Evolutionary conservation across 2,113 vertebrate species (phyloP).

Genomic region (Datnioides undecimradiatus): DNA sequence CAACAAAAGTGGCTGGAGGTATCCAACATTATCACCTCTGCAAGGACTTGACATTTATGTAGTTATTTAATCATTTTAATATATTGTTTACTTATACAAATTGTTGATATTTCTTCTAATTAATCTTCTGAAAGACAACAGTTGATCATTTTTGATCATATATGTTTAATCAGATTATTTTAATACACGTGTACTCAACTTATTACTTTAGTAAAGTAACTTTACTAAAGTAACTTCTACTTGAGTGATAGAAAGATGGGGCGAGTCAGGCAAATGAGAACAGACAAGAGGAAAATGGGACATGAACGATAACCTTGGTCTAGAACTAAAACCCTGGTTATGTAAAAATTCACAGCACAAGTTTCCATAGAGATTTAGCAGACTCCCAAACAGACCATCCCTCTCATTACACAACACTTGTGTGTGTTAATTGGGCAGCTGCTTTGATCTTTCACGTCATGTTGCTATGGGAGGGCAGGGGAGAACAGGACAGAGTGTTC

Average conservation of each 20-base stretch:
- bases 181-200: no score
- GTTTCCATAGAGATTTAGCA: slow-evolving; percentile 33
- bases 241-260: not conserved
- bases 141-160: not conserved
- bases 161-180: not conserved
- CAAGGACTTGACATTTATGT: no score
- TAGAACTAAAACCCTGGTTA: not conserved
- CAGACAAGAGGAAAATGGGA: not conserved
- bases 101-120: not conserved
- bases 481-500: slow-evolving; percentile 61
- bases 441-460: slow-evolving; percentile 57
- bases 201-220: no score
- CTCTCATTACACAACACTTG: slow-evolving; percentile 20
- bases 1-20: no score
- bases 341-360: slow-evolving; percentile 24
- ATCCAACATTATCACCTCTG: no score
- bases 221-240: no score
- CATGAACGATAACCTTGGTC: not conserved
- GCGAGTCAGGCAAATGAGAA: not conserved
- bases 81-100: no score
- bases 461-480: slow-evolving; percentile 60
- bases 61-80: no score
- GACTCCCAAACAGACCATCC: slow-evolving; percentile 10
- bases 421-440: slow-evolving; percentile 54
- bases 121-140: not conserved